Conservation (phyloP, 2,888 invertebrate genomes). For the Trissonchulus latispiculum region DNA sequence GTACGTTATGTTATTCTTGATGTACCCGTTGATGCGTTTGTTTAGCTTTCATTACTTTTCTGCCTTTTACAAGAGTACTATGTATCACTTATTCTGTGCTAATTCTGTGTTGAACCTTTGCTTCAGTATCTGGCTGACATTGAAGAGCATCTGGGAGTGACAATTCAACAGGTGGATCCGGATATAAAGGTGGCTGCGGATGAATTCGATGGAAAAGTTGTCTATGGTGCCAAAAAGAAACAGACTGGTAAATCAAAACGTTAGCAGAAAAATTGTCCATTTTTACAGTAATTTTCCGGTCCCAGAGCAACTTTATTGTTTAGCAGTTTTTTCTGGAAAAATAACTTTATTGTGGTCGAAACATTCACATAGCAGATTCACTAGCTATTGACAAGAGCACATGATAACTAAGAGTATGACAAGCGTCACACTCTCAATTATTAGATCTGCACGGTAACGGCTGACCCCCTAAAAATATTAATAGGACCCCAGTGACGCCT, state of each 20-base stretch:
- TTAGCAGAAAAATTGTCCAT: neutral
- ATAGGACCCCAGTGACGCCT: no score
- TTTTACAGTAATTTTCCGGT: neutral
- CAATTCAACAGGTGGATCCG: conserved; percentile 75
- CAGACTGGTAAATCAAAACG: conserved; percentile 52
- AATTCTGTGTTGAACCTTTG: neutral
- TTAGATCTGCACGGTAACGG: no score
- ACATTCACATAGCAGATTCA: no score
- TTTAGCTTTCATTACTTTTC: no score
- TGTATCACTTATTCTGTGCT: no score
- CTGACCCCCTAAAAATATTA: no score
- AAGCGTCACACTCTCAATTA: no score
- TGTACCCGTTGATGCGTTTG: no score
- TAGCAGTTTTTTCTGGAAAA: no score
- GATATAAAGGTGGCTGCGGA: conserved; percentile 80
- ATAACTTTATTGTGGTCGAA: no score
- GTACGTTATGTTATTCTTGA: no score
- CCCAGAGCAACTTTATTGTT: neutral
- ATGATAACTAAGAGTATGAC: neutral
- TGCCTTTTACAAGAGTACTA: no score
- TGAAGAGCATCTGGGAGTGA: conserved; percentile 91
- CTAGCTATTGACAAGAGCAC: conserved; percentile 21
- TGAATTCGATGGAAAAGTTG: conserved; percentile 95
- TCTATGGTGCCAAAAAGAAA: conserved; percentile 75
- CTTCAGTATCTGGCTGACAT: conserved; percentile 77